A percentile compares a stretch with the other conserved stretches of the same genome.
Evolutionary conservation across 1,140 invertebrate genomes (phyloP).

Genomic region (Drosophila nannoptera): DNA sequence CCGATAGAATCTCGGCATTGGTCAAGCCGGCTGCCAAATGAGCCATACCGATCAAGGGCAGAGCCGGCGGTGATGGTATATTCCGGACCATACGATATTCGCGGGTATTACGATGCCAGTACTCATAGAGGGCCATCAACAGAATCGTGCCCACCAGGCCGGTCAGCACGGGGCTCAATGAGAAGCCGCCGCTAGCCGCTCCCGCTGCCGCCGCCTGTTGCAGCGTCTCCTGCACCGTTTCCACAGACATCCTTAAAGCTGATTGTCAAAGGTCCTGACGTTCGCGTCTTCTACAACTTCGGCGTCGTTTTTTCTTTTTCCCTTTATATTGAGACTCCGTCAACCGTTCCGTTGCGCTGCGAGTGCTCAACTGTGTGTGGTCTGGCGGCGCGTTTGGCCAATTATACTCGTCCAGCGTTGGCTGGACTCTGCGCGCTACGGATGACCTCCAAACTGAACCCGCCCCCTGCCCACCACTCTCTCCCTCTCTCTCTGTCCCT

Average conservation of each 20-base stretch:
- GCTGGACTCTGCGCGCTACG: slow-evolving; percentile 7
- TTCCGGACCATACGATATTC: slow-evolving; percentile 79
- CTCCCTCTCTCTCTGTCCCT: background rate
- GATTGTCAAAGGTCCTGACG: background rate
- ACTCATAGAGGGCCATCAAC: slow-evolving; percentile 63
- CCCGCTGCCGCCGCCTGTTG: slow-evolving; percentile 39
- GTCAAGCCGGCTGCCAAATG: slow-evolving; percentile 80
- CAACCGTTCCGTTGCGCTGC: slow-evolving; percentile 31
- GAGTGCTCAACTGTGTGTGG: slow-evolving; percentile 56
- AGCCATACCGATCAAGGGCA: slow-evolving; percentile 83
- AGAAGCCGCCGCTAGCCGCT: slow-evolving; percentile 24
- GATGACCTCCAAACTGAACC: background rate
- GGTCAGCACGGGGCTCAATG: slow-evolving; percentile 58
- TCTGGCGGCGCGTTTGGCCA: background rate
- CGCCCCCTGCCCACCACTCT: background rate
- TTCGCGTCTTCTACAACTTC: background rate
- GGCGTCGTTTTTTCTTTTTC: background rate
- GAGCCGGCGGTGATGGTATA: slow-evolving; percentile 79
- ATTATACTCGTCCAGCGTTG: slow-evolving; percentile 45
- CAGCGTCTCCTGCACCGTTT: slow-evolving; percentile 67
- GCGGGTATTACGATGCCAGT: slow-evolving; percentile 67
- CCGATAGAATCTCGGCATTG: slow-evolving; percentile 80
- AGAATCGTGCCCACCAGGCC: slow-evolving; percentile 57
- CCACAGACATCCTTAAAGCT: slow-evolving; percentile 56
- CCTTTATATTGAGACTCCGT: background rate